A percentile compares a stretch with the other conserved stretches of the same genome.
Conservation (phyloP, 2,797 vertebrate species). For the Ambastaia sidthimunki region DNA sequence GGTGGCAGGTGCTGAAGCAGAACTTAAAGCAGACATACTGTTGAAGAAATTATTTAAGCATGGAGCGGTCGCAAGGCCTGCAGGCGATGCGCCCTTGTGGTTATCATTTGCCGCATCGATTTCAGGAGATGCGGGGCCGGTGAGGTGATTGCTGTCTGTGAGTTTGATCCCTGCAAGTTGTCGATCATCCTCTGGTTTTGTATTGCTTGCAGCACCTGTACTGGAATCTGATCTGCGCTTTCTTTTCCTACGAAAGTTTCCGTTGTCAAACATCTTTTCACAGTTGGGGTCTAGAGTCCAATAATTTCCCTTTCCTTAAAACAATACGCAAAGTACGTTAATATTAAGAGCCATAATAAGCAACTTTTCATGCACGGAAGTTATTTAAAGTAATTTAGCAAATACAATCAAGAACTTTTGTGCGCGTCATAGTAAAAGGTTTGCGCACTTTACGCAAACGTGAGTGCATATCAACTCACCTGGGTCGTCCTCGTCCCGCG, state of each 20-base stretch:
- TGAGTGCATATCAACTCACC: constrained; percentile 74
- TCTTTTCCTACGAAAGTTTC: constrained; percentile 95
- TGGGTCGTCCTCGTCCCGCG: constrained; percentile 95
- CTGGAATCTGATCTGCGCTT: constrained; percentile 90
- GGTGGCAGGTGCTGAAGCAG: constrained; percentile 66
- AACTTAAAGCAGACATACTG: constrained; percentile 83
- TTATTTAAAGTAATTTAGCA: background rate
- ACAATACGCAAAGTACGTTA: background rate
- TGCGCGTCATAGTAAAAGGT: background rate
- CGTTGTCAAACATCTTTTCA: constrained; percentile 99
- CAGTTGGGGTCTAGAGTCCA: constrained; percentile 99
- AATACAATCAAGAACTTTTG: background rate
- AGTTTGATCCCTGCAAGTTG: constrained; percentile 67
- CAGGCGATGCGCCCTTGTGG: constrained; percentile 80
- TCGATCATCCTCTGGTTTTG: constrained; percentile 84
- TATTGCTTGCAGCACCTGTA: constrained; percentile 46
- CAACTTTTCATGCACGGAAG: background rate
- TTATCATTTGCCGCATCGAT: constrained; percentile 81
- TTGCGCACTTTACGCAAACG: too few species aligned
- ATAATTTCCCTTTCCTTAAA: constrained; percentile 95
- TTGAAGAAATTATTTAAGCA: constrained; percentile 94
- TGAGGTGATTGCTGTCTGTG: constrained; percentile 75
- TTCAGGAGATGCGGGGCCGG: constrained; percentile 80
- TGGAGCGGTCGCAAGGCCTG: constrained; percentile 75
- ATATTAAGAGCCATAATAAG: background rate